phyloP scores from a whole-genome alignment of 30 jellyfish, hydroid and myxozoan species.

The Sanderia malayensis region DNA sequence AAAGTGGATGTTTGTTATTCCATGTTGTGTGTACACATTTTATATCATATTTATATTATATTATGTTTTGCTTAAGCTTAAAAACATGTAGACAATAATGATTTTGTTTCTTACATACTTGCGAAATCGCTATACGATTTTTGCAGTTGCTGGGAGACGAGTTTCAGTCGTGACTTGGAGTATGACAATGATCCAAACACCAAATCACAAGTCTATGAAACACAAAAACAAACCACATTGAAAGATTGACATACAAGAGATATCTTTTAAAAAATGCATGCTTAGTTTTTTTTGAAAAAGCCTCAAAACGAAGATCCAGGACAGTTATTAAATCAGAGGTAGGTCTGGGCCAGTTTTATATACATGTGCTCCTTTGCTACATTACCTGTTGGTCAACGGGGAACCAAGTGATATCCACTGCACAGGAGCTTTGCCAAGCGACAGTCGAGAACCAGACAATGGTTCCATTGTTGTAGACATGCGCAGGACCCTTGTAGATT shows the following conservation, averaged over 20 bases:
- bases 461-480: slow-evolving; percentile 41
- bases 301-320: too few species aligned
- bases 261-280: too few species aligned
- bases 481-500: slow-evolving; percentile 33
- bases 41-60: too few species aligned
- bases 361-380: too few species aligned
- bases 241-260: too few species aligned
- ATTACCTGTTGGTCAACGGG: slow-evolving; percentile 65
- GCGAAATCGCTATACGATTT: background rate
- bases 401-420: slow-evolving; percentile 68
- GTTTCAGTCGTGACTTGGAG: slow-evolving; percentile 43
- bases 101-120: slow-evolving; percentile 43
- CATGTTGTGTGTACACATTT: too few species aligned
- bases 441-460: slow-evolving; percentile 53
- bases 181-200: slow-evolving; percentile 48
- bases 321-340: too few species aligned
- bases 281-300: too few species aligned
- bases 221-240: background rate
- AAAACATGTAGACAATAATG: too few species aligned
- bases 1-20: too few species aligned
- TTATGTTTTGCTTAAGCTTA: too few species aligned
- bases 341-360: too few species aligned
- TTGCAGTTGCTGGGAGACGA: slow-evolving; percentile 25
- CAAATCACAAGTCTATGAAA: slow-evolving; percentile 36
- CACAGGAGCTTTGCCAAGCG: slow-evolving; percentile 52